Percentiles rank a stretch among this genome's conserved stretches.
phyloP scores from a whole-genome alignment of 2,888 invertebrate genomes.

The Agrotis exclamationis region DNA sequence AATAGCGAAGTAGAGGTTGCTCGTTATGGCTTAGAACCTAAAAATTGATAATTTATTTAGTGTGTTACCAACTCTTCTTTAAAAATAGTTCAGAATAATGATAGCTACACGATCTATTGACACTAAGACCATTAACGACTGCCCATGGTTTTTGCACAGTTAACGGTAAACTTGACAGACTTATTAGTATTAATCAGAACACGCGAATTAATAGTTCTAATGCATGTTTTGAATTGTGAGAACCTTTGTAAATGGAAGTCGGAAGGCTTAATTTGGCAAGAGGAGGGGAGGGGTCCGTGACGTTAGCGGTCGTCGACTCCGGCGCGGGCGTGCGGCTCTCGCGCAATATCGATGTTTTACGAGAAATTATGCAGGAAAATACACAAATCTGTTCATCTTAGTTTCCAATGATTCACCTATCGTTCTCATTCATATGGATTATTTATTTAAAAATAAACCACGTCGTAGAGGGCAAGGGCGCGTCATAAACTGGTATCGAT shows the following conservation, averaged over 20 bases:
- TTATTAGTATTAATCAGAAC: constrained; percentile 73
- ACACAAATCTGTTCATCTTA: constrained; percentile 56
- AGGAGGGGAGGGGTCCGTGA: constrained; percentile 64
- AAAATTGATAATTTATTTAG: constrained; percentile 43
- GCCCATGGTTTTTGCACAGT: constrained; percentile 63
- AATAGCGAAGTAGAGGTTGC: constrained; percentile 39
- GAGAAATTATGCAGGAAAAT: constrained; percentile 73
- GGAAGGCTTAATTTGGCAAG: constrained; percentile 63
- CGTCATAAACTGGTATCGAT: constrained; percentile 38
- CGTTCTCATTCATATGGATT: constrained; percentile 39
- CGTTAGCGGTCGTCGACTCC: constrained; percentile 78
- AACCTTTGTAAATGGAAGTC: constrained; percentile 59
- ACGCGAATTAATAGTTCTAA: constrained; percentile 71
- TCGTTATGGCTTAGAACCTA: constrained; percentile 35
- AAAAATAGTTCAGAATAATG: constrained; percentile 26
- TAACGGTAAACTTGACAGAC: constrained; percentile 72
- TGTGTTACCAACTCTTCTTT: constrained; percentile 20
- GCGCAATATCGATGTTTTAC: constrained; percentile 64
- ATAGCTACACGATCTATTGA: constrained; percentile 46
- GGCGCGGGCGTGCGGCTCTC: constrained; percentile 63
- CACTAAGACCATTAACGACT: constrained; percentile 37
- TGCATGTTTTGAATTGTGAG: constrained; percentile 57
- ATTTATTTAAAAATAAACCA: constrained; percentile 13
- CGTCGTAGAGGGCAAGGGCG: constrained; percentile 10
- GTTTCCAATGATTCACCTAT: constrained; percentile 70